phyloP scores from a whole-genome alignment of 2,113 vertebrate genomes.

The Erinaceus europaeus region DNA sequence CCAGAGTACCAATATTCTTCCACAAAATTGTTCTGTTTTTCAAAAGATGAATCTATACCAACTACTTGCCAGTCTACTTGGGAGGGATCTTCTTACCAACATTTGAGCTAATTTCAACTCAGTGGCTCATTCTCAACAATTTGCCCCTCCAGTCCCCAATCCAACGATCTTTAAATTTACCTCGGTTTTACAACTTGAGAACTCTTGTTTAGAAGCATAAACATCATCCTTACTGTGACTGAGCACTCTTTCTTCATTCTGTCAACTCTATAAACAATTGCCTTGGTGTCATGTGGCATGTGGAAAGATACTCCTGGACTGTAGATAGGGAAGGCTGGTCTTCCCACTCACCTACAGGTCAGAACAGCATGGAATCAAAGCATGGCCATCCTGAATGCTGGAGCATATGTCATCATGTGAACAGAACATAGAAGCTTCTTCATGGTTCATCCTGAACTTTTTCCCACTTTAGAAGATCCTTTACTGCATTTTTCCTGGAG shows the following conservation, averaged over 20 bases:
- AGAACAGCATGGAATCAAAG: neutral
- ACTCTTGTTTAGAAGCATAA: neutral
- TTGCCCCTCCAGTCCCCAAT: neutral
- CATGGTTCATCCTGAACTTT: accelerated
- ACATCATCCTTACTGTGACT: neutral
- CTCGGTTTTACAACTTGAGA: neutral
- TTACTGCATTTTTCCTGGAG: neutral
- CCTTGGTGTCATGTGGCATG: accelerated
- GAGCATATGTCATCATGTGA: neutral
- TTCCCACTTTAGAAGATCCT: neutral
- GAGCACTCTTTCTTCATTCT: neutral
- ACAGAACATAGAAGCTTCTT: neutral
- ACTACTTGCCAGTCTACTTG: neutral
- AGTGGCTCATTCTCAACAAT: neutral
- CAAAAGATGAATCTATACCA: neutral
- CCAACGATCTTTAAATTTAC: neutral
- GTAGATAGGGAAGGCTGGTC: neutral
- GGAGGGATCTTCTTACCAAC: too few species aligned
- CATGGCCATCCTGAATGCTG: neutral
- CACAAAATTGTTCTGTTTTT: neutral
- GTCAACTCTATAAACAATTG: neutral
- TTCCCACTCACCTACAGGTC: neutral
- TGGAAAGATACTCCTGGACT: neutral
- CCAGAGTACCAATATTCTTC: too few species aligned
- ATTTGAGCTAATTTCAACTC: neutral